Percentiles rank a stretch among this genome's conserved stretches.
Evolutionary conservation across 1,140 invertebrate genomes (phyloP).

Genomic region (Spodoptera litura): DNA sequence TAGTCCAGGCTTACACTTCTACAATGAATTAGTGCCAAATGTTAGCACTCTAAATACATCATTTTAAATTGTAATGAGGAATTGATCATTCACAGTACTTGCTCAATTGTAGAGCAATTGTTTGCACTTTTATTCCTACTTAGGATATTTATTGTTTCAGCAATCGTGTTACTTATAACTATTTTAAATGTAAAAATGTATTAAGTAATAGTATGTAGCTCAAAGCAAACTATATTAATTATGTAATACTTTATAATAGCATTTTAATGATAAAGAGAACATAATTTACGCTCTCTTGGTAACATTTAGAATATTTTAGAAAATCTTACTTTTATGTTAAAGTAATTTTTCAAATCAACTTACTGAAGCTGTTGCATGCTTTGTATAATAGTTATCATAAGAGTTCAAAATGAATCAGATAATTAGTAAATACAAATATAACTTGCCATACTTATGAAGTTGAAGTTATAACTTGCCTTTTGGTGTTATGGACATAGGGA

Average conservation of each 20-base stretch:
- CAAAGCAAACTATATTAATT: conserved; percentile 44
- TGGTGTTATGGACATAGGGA: not conserved
- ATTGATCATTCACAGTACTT: conserved; percentile 56
- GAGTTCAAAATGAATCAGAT: conserved; percentile 4
- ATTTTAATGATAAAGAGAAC: conserved; percentile 40
- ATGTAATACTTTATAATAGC: conserved; percentile 31
- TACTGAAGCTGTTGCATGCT: conserved; percentile 27
- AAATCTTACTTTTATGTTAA: conserved; percentile 20
- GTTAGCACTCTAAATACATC: conserved; percentile 66
- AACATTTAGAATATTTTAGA: conserved; percentile 25
- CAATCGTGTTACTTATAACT: conserved; percentile 41
- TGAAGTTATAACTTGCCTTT: conserved; percentile 31
- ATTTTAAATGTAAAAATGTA: conserved; percentile 36
- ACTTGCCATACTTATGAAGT: conserved; percentile 38
- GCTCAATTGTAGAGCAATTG: conserved; percentile 52
- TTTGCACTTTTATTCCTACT: conserved; percentile 48
- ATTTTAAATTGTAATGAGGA: conserved; percentile 52
- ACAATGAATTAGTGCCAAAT: conserved; percentile 70
- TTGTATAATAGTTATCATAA: conserved; percentile 21
- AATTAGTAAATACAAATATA: conserved; percentile 3
- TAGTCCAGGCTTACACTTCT: conserved; percentile 67
- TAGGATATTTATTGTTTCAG: conserved; percentile 38
- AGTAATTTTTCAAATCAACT: not conserved
- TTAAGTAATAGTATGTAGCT: conserved; percentile 35
- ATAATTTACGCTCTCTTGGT: conserved; percentile 29